Conservation (phyloP, 2,888 invertebrate genomes). For the Norana najaformis region DNA sequence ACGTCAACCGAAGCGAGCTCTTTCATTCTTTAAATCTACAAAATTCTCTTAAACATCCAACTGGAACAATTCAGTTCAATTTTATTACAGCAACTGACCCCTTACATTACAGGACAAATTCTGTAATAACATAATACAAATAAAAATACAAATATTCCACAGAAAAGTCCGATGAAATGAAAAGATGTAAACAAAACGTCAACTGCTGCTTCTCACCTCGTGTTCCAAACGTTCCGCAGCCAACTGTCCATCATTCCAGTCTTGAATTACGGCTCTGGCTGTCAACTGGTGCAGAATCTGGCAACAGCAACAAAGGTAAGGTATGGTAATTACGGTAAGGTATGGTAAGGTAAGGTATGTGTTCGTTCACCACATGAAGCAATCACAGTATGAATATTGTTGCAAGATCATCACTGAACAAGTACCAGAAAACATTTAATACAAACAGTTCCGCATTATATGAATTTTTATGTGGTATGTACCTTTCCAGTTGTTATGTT, state of each 20-base stretch:
- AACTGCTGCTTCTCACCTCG: slow-evolving; percentile 49
- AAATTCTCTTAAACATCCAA: too few species aligned
- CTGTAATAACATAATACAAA: too few species aligned
- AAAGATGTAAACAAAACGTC: neutral
- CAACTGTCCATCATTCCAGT: slow-evolving; percentile 61
- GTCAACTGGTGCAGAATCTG: slow-evolving; percentile 59
- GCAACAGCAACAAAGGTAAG: neutral
- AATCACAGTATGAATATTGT: neutral
- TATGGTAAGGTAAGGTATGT: neutral
- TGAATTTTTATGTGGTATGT: too few species aligned
- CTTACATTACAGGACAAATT: too few species aligned
- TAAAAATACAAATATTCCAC: too few species aligned
- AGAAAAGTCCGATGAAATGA: neutral
- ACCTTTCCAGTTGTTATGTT: slow-evolving; percentile 57
- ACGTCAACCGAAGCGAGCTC: too few species aligned
- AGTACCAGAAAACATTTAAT: too few species aligned
- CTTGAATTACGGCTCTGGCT: slow-evolving; percentile 59
- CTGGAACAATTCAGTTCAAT: too few species aligned
- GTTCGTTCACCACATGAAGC: neutral
- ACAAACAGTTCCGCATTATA: too few species aligned
- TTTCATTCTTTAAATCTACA: too few species aligned
- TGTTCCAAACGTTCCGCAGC: slow-evolving; percentile 54
- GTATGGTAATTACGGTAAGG: neutral
- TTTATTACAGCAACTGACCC: too few species aligned
- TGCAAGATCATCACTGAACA: too few species aligned